Conservation (phyloP, 2,797 vertebrate species). For the Botia kubotai region DNA sequence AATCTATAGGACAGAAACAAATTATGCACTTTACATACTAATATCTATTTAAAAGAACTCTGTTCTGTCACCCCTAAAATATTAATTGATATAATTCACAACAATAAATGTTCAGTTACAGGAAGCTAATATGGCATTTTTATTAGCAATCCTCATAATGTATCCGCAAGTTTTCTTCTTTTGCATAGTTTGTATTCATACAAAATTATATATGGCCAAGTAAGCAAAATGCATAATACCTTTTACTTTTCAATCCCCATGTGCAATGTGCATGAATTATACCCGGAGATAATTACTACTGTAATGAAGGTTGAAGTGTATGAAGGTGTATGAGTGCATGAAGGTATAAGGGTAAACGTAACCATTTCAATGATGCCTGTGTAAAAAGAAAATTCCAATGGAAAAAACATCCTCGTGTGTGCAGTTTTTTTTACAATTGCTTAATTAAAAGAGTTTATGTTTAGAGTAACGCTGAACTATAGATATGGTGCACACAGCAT, state of each 20-base stretch:
- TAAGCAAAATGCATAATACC: background rate
- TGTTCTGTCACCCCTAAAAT: no score
- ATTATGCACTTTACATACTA: no score
- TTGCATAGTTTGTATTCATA: conserved; percentile 4
- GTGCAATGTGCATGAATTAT: conserved; percentile 9
- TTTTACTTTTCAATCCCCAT: conserved; percentile 11
- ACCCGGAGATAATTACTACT: conserved; percentile 21
- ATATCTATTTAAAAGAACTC: no score
- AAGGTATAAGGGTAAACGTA: conserved; percentile 1
- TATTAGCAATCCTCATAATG: background rate
- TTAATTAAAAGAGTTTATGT: background rate
- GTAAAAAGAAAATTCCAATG: background rate
- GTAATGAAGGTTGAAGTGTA: conserved; percentile 6
- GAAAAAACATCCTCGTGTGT: background rate
- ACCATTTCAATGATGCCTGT: background rate
- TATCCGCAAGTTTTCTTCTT: background rate
- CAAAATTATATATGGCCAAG: background rate
- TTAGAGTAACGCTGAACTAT: background rate
- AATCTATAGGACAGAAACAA: no score
- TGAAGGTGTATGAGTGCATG: conserved; percentile 9
- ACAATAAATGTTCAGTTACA: no score
- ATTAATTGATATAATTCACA: no score
- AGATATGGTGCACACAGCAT: background rate
- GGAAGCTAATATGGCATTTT: background rate
- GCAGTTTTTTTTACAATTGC: background rate